Conservation (phyloP, 2,888 invertebrate genomes). For the Ophraella communa region DNA sequence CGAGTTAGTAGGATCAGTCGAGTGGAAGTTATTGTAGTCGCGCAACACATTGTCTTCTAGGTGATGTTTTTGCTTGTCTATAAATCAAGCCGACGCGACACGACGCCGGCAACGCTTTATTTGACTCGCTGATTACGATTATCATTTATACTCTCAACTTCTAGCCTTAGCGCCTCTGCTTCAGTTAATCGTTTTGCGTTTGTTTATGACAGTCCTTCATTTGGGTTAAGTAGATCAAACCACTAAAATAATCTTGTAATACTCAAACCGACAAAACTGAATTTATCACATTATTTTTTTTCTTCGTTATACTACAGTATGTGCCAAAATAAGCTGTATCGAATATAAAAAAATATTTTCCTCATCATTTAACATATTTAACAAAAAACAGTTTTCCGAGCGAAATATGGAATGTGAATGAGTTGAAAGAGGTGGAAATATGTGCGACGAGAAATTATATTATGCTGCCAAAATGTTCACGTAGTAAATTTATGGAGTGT, state of each 20-base stretch:
- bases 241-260: slow-evolving; percentile 19
- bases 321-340: too few species aligned
- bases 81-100: slow-evolving; percentile 55
- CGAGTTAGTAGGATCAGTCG: slow-evolving; percentile 43
- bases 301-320: too few species aligned
- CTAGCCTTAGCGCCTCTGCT: slow-evolving; percentile 24
- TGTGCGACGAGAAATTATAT: too few species aligned
- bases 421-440: too few species aligned
- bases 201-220: slow-evolving; percentile 30
- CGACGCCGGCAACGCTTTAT: slow-evolving; percentile 48
- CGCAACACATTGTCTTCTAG: slow-evolving; percentile 52
- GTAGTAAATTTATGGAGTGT: too few species aligned
- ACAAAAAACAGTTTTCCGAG: too few species aligned
- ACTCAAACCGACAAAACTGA: slow-evolving; percentile 21
- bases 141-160: slow-evolving; percentile 46
- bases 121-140: slow-evolving; percentile 56
- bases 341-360: too few species aligned
- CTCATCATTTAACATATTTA: too few species aligned
- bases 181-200: slow-evolving; percentile 33
- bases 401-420: too few species aligned
- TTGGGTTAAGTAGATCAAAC: slow-evolving; percentile 20
- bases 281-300: too few species aligned
- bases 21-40: slow-evolving; percentile 53
- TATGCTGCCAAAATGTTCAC: too few species aligned
- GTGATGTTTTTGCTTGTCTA: slow-evolving; percentile 51